Base-by-base conservation (phyloP, 53 echinoderm and acorn worm genomes). In the Mesocentrotus franciscanus region DNA sequence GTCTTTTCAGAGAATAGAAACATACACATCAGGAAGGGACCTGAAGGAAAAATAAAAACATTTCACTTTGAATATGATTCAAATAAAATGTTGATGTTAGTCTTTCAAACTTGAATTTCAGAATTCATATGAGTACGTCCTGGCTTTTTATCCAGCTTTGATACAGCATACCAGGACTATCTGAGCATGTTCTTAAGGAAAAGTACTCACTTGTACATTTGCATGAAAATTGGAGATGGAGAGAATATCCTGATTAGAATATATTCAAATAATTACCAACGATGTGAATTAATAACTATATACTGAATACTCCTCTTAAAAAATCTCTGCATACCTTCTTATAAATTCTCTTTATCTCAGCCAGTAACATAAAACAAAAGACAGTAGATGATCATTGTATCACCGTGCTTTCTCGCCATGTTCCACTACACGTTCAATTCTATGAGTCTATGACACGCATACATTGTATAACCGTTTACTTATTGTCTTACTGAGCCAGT, bases 401-500 rank as follows among this genome's bases (percentile, higher is more conserved):
- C 81, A 39, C 14, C 36, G 6, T 39, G 81, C 81, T 39, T 81
- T 42, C 36, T 18, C 16, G 18, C 14, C 18, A 42, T 36, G 39
- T 81, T 81, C 0, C 36, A 32, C 0, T 18, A 32, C 34, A 34
- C 12, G 17, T 36, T 81, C 81, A 42, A 81, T 81, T 42, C 81
- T n/a, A n/a, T n/a, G n/a, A n/a, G n/a, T n/a, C 42, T 36, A 81
- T 42, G 36, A 36, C 42, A 42, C 15, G 81, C 8, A 39, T 81
- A 18, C 76, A 76, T 33, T 76, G 76, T 76, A 12, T 76, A 33
- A 76, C 76, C 33, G 33, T 39, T 81, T 17, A 81, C 42, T 42
- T 20, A 71, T 68, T 29, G 66, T 74, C 92, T 49, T 55, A 55
- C 92, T 1, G 92, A 92, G 92, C 92, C 92, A 92, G 56, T 92